Percentiles rank a stretch among this genome's conserved stretches.
Conservation (phyloP, 2,797 vertebrate genomes). For the Periparus ater region DNA sequence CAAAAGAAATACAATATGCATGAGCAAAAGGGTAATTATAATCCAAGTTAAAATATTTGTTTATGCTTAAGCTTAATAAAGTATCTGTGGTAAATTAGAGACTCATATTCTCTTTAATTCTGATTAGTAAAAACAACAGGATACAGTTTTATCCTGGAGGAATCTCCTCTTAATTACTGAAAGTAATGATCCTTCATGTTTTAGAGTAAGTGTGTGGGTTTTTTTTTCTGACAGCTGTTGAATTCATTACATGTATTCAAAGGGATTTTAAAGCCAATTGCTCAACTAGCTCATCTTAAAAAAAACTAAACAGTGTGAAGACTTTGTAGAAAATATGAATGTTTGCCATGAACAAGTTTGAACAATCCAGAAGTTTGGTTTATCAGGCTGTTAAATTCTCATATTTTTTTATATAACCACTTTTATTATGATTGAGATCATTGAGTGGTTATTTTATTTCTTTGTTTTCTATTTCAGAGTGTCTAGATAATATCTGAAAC, state of each 20-base stretch:
- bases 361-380: not conserved
- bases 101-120: not conserved
- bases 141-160: not conserved
- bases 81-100: not conserved
- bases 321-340: not conserved
- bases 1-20: not conserved
- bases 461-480: not conserved
- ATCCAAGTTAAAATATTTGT: not conserved
- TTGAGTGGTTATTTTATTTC: not conserved
- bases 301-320: not conserved
- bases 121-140: not conserved
- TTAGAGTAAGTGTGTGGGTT: not conserved
- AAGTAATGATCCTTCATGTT: not conserved
- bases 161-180: slow-evolving; percentile 19
- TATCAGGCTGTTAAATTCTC: not conserved
- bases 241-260: not conserved
- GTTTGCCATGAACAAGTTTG: not conserved
- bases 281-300: not conserved
- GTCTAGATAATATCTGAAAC: not conserved
- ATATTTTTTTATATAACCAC: not conserved
- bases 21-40: not conserved
- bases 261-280: not conserved
- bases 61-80: not conserved
- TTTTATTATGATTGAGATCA: not conserved
- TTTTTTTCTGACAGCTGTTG: not conserved